phyloP scores from a whole-genome alignment of 2,888 invertebrate species.

The Fissipunctia ypsillon region DNA sequence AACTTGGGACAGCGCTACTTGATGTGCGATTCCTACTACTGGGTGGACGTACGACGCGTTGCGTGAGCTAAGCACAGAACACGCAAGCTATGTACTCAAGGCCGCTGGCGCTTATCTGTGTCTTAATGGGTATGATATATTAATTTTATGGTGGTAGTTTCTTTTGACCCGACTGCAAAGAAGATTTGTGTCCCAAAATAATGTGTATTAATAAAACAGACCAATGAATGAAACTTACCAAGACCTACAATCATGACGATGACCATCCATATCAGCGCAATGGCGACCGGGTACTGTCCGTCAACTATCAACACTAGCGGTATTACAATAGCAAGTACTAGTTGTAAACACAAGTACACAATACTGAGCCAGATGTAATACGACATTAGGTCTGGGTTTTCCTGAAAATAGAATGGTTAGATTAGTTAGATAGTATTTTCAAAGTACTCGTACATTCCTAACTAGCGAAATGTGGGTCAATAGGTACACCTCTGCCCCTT shows the following conservation, averaged over 20 bases:
- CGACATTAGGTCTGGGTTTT: constrained; percentile 63
- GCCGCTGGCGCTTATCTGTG: too few relatives aligned
- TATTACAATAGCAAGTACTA: constrained; percentile 62
- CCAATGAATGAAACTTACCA: constrained; percentile 38
- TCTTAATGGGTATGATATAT: not conserved
- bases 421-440: not conserved
- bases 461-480: too few relatives aligned
- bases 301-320: constrained; percentile 61
- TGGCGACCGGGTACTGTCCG: constrained; percentile 55
- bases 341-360: constrained; percentile 60
- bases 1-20: too few relatives aligned
- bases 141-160: not conserved
- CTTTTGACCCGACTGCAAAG: not conserved
- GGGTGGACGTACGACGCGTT: too few relatives aligned
- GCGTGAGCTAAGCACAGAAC: too few relatives aligned
- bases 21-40: too few relatives aligned
- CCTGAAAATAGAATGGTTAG: constrained; percentile 52
- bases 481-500: too few relatives aligned
- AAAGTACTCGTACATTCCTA: too few relatives aligned
- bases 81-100: too few relatives aligned
- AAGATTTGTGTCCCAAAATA: not conserved
- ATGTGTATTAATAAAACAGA: not conserved
- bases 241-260: constrained; percentile 63
- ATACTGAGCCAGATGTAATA: constrained; percentile 68
- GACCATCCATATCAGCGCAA: constrained; percentile 64